Percentiles rank a stretch among this genome's conserved stretches.
Evolutionary conservation across 1,140 invertebrate species (phyloP).

Genomic region (Tetramorium parvispinum): DNA sequence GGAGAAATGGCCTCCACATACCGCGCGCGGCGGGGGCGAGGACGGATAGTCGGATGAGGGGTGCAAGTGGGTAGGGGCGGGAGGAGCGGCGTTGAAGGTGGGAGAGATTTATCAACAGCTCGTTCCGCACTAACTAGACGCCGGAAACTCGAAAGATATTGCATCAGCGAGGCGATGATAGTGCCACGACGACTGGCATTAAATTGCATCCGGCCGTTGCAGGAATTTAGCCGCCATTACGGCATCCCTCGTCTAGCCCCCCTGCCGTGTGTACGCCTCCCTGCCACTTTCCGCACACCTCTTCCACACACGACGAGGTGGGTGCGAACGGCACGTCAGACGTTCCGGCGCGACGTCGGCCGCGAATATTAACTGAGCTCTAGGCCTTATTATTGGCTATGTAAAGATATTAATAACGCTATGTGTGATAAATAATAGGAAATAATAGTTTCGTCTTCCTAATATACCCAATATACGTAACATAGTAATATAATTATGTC

Average conservation of each 20-base stretch:
- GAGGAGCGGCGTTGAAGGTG: conserved; percentile 32
- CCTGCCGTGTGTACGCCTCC: neutral
- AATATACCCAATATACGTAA: neutral
- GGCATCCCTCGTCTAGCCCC: conserved; percentile 33
- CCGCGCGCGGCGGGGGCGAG: conserved; percentile 73
- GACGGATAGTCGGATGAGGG: conserved; percentile 52
- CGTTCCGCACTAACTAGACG: conserved; percentile 84
- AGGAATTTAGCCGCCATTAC: conserved; percentile 83
- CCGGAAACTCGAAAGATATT: conserved; percentile 84
- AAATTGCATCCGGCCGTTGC: conserved; percentile 84
- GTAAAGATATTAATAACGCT: neutral
- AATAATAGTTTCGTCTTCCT: neutral
- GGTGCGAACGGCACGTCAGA: conserved; percentile 1
- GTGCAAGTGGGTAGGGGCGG: conserved; percentile 20
- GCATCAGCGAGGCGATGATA: conserved; percentile 84
- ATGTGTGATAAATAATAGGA: conserved; percentile 15
- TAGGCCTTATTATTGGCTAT: neutral
- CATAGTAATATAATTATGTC: neutral
- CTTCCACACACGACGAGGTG: neutral
- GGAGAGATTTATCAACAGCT: conserved; percentile 84
- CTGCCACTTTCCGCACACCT: neutral
- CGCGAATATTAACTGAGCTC: conserved; percentile 11
- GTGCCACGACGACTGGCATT: conserved; percentile 83
- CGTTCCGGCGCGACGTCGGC: neutral
- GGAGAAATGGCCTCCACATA: conserved; percentile 85